Evolutionary conservation across 2,888 invertebrate species (phyloP).

Genomic region (Autographa gamma): DNA sequence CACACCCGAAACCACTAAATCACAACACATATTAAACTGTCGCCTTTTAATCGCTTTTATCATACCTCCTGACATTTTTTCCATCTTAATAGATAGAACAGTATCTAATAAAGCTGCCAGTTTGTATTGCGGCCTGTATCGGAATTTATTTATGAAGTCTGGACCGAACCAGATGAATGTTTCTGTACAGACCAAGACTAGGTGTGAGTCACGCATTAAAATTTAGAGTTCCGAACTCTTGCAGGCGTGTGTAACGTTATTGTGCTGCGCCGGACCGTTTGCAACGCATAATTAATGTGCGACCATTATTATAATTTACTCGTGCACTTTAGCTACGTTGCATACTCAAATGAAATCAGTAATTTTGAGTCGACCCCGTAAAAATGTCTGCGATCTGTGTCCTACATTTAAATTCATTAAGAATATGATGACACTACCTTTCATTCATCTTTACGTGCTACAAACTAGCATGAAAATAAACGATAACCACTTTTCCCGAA

Average conservation of each 20-base stretch:
- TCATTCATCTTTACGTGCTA: not conserved
- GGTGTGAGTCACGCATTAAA: conserved; percentile 56
- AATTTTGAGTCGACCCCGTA: conserved; percentile 15
- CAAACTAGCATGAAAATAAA: not conserved
- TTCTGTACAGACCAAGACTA: conserved; percentile 38
- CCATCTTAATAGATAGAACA: conserved; percentile 56
- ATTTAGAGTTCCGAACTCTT: conserved; percentile 54
- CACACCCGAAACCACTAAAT: conserved; percentile 76
- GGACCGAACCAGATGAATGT: conserved; percentile 51
- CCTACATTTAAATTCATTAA: not conserved
- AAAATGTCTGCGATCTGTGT: not conserved
- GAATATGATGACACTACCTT: not conserved
- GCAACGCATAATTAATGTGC: conserved; percentile 54
- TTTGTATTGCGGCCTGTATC: conserved; percentile 72
- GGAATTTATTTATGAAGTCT: conserved; percentile 73
- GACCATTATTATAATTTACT: conserved; percentile 54
- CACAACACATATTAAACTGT: conserved; percentile 78
- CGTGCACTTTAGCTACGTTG: conserved; percentile 47
- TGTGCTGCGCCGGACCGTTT: conserved; percentile 45
- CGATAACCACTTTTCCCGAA: not conserved
- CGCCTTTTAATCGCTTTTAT: conserved; percentile 75
- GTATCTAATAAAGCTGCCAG: conserved; percentile 72
- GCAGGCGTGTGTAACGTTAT: conserved; percentile 48
- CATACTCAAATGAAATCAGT: conserved; percentile 40
- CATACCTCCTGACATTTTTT: conserved; percentile 68